A percentile compares a stretch with the other conserved stretches of the same genome.
phyloP scores from a whole-genome alignment of 2,888 invertebrate genomes.

The Dione juno region DNA sequence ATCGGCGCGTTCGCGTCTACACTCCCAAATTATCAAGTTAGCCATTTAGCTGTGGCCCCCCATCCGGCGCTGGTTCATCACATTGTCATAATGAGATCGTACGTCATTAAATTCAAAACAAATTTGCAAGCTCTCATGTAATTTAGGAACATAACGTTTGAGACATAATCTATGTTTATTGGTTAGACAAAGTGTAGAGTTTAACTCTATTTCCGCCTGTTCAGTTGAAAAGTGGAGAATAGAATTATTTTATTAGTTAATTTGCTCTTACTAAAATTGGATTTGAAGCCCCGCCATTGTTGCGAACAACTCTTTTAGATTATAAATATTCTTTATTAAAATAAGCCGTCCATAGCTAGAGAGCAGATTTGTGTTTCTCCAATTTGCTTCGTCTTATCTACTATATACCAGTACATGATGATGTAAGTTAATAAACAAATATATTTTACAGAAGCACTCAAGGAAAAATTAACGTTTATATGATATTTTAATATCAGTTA shows the following conservation, averaged over 20 bases:
- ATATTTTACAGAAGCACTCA: background rate
- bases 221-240: too few species aligned
- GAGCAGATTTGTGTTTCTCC: too few species aligned
- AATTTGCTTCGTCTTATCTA: background rate
- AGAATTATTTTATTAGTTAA: too few species aligned
- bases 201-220: too few species aligned
- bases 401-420: background rate
- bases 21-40: constrained; percentile 36
- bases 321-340: too few species aligned
- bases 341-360: too few species aligned
- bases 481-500: background rate
- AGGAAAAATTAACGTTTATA: background rate
- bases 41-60: constrained; percentile 27
- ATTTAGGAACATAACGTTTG: background rate
- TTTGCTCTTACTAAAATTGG: too few species aligned
- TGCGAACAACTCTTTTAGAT: too few species aligned
- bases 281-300: too few species aligned
- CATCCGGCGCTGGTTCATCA: constrained; percentile 28
- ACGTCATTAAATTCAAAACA: constrained; percentile 12
- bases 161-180: too few species aligned
- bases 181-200: too few species aligned
- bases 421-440: background rate
- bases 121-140: background rate
- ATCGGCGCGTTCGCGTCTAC: constrained; percentile 29
- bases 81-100: constrained; percentile 6